Conservation (phyloP, 2,797 vertebrate genomes). For the Argentina silus region DNA sequence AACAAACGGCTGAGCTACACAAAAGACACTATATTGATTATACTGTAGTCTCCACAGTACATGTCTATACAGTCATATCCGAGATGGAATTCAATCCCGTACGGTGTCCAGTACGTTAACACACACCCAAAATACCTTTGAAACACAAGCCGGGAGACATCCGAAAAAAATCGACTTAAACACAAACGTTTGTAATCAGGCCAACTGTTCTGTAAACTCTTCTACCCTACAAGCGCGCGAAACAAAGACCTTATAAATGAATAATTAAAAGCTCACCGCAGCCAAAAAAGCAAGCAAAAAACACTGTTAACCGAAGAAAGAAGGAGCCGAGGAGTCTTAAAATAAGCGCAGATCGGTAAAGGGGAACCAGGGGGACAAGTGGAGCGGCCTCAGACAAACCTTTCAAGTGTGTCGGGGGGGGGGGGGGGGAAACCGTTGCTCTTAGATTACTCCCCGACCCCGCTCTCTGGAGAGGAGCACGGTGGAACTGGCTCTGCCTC, state of each 20-base stretch:
- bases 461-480: neutral
- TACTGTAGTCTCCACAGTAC: neutral
- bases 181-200: constrained; percentile 13
- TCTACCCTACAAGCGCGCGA: neutral
- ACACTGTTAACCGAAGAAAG: constrained; percentile 2
- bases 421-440: neutral
- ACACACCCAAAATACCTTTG: constrained; percentile 1
- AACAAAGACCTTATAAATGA: constrained; percentile 19
- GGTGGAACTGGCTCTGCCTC: neutral
- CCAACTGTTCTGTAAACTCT: neutral
- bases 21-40: neutral
- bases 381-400: constrained; percentile 6
- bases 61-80: neutral
- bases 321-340: constrained; percentile 10
- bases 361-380: neutral
- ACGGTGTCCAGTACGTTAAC: neutral
- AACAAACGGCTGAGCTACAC: neutral
- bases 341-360: neutral
- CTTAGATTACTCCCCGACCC: neutral
- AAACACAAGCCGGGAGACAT: neutral
- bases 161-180: neutral
- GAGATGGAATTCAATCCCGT: neutral
- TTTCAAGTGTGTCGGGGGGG: neutral
- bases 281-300: constrained; percentile 10
- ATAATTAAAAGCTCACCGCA: constrained; percentile 28